Percentiles rank a stretch among this genome's conserved stretches.
Evolutionary conservation across 2,888 invertebrate species (phyloP).

Genomic region (Nezara viridula): DNA sequence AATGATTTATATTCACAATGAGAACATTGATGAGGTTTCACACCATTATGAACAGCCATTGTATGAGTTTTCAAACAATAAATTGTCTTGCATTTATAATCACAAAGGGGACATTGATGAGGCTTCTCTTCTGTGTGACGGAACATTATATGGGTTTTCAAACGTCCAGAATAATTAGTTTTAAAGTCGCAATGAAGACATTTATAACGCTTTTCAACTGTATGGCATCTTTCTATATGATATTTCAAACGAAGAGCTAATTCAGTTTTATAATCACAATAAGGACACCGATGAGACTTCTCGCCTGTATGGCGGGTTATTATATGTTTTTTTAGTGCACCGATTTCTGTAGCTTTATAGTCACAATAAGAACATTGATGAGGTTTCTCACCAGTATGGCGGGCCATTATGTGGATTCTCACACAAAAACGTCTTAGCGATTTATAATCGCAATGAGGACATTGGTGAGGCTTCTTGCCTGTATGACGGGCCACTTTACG

Average conservation of each 20-base stretch:
- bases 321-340: conserved; percentile 10
- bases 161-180: background rate
- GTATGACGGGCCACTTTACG: background rate
- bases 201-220: conserved; percentile 6
- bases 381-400: conserved; percentile 37
- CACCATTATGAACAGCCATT: conserved; percentile 26
- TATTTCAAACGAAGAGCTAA: background rate
- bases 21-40: conserved; percentile 32
- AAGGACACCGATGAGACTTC: conserved; percentile 23
- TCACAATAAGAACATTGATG: conserved; percentile 24
- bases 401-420: background rate
- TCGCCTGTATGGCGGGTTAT: background rate
- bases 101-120: conserved; percentile 27
- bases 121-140: conserved; percentile 47
- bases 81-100: background rate
- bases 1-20: conserved; percentile 6
- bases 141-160: background rate
- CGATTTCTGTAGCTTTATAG: background rate
- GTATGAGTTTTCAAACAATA: background rate
- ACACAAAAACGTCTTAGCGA: background rate
- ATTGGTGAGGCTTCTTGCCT: background rate
- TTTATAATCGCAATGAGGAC: background rate
- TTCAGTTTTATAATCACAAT: conserved; percentile 36
- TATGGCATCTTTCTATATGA: background rate
- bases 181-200: conserved; percentile 39